Evolutionary conservation across 2,113 vertebrate species (phyloP).

Genomic region (Ancistrus triradiatus): DNA sequence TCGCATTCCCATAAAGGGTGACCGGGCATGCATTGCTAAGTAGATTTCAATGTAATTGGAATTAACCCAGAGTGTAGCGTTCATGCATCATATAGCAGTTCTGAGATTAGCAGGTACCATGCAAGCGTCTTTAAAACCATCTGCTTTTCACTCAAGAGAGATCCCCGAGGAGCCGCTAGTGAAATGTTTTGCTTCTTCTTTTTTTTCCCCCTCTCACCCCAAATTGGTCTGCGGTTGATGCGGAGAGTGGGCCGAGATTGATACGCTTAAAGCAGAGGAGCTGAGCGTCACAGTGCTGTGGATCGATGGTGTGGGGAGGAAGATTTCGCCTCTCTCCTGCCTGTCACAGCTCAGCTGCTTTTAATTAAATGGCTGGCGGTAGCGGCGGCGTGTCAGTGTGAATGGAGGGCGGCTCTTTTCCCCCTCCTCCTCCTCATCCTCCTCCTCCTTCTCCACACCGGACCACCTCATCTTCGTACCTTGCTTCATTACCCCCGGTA

Average conservation of each 20-base stretch:
- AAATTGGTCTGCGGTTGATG: conserved; percentile 28
- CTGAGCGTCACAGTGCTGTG: conserved; percentile 5
- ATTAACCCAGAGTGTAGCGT: too few relatives aligned
- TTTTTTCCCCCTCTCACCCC: not conserved
- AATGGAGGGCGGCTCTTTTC: conserved; percentile 36
- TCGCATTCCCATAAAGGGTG: too few relatives aligned
- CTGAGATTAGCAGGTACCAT: conserved; percentile 37
- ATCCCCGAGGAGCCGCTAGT: conserved; percentile 26
- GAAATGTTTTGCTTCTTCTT: conserved; percentile 30
- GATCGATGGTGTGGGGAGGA: conserved; percentile 42
- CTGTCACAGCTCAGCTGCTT: conserved; percentile 64
- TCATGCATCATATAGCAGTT: conserved; percentile 29
- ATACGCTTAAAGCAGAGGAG: conserved; percentile 21
- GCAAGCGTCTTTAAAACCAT: conserved; percentile 42
- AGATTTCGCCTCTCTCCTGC: conserved; percentile 49
- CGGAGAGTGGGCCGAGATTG: conserved; percentile 32
- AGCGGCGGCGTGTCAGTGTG: conserved; percentile 52
- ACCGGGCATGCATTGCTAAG: too few relatives aligned
- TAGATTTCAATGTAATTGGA: too few relatives aligned
- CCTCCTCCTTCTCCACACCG: conserved; percentile 17
- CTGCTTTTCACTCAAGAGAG: conserved; percentile 34
- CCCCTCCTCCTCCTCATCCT: too few relatives aligned
- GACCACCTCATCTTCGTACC: conserved; percentile 23
- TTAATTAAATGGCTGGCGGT: conserved; percentile 54
- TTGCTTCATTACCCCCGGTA: conserved; percentile 29